These are phyloP conservation scores for Hirtodrosophila duncani DNA, from an alignment of 2,888 invertebrate species.

Conservation along the genomic window DNA sequence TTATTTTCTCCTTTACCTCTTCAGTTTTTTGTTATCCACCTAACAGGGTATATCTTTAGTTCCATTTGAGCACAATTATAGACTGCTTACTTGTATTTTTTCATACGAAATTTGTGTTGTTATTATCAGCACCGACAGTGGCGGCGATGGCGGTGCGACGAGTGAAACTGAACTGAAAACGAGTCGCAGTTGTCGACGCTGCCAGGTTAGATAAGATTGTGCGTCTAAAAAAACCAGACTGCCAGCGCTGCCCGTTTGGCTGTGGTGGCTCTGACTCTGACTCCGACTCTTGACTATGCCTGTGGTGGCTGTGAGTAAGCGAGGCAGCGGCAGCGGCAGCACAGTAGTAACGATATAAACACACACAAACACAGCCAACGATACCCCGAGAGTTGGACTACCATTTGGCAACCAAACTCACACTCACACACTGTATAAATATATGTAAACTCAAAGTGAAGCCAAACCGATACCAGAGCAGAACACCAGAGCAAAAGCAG, in stretches of 20 bases:
- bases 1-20: too few species aligned
- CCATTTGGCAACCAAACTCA: conserved; percentile 5
- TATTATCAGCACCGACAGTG: conserved; percentile 46
- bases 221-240: conserved; percentile 65
- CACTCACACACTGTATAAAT: conserved; percentile 13
- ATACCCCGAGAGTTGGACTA: conserved; percentile 5
- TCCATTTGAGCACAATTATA: conserved; percentile 7
- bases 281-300: too few species aligned
- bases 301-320: conserved; percentile 39
- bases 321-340: conserved; percentile 41
- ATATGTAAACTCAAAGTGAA: conserved; percentile 15
- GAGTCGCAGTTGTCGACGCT: conserved; percentile 44
- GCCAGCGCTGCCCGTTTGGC: conserved; percentile 8
- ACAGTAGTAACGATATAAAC: conserved; percentile 64
- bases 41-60: conserved; percentile 15
- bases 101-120: conserved; percentile 21
- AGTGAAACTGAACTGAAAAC: conserved; percentile 63
- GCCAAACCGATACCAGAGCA: conserved; percentile 8
- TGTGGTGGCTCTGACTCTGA: too few species aligned
- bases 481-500: conserved; percentile 1
- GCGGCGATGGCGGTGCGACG: conserved; percentile 45
- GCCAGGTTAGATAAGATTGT: conserved; percentile 72
- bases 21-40: too few species aligned
- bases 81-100: conserved; percentile 13
- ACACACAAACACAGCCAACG: conserved; percentile 21